Evolutionary conservation across 2,888 invertebrate species (phyloP), one percentile per base, ranked within the genome.

Genomic region (Drosophila kambysellisi): DNA sequence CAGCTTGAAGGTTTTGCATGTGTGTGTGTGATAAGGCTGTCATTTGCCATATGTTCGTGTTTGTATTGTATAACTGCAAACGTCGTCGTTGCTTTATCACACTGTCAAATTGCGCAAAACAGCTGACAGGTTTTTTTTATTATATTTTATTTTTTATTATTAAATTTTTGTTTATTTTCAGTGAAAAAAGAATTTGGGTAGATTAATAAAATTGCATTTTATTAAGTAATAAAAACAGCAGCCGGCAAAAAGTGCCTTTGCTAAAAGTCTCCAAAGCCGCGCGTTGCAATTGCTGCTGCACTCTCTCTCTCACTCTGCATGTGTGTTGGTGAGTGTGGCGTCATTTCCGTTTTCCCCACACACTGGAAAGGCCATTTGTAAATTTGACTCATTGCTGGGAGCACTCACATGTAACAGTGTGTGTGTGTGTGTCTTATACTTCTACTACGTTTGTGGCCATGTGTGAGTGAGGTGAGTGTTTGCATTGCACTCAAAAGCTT

Each of bases 271-370:
- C 83, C 86, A 82, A 72, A 62, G 2, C n/a, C 29, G 12, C 29
- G 53, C 71, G 82, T 73, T 82, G 80, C 88, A 86, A 71, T 72
- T 79, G 69, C 72, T 20, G 46, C 46, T 46, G 15, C 46, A 25
- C 20, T 46, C 7, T 46, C 20, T 12, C 4, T 4, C 12, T 20
- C 4, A 12, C 7, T 75, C 68, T 41, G 41, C 56, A 46, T 61
- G 41, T 50, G 41, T 8, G 32, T 58, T 33, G 63, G 30, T 64
- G 65, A 57, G 72, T 82, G 85, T 81, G 89, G 81, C 84, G 89
- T 89, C 89, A 80, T 89, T 87, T 87, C 89, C 89, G 87, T 79
- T 76, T 85, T 88, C 90, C 88, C 88, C 88, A 79, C 75, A 77
- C 79, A 69, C 80, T 80, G 80, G 80, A 80, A 79, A 59, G 58